Conservation (phyloP, 2,888 invertebrate species). For the Osmoderma eremita region DNA sequence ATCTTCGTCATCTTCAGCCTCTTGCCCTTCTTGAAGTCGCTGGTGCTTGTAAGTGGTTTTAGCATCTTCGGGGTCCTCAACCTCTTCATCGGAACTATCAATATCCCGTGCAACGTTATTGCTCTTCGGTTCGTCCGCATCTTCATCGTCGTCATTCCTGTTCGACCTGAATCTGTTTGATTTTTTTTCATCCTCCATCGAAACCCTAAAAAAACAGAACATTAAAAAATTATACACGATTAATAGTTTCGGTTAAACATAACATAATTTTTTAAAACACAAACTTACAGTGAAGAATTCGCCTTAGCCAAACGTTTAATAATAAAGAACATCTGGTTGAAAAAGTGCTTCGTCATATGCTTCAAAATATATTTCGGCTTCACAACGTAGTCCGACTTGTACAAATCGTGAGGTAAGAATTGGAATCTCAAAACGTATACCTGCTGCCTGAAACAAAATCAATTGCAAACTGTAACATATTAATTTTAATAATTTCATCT, state of each 20-base stretch:
- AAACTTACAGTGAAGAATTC: slow-evolving; percentile 65
- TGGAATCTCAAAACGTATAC: slow-evolving; percentile 76
- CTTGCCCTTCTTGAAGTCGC: slow-evolving; percentile 64
- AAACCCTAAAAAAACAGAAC: slow-evolving; percentile 28
- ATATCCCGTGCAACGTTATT: slow-evolving; percentile 57
- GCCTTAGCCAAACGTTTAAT: slow-evolving; percentile 71
- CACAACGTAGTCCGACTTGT: slow-evolving; percentile 77
- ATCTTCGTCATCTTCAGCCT: slow-evolving; percentile 63
- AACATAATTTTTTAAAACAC: not conserved
- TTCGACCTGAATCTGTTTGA: slow-evolving; percentile 51
- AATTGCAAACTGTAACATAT: no score
- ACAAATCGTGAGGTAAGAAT: slow-evolving; percentile 79
- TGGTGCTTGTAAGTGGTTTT: slow-evolving; percentile 60
- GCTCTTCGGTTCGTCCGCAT: slow-evolving; percentile 52
- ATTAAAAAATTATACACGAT: not conserved
- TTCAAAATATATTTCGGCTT: slow-evolving; percentile 76
- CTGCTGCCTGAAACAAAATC: no score
- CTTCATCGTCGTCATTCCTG: slow-evolving; percentile 59
- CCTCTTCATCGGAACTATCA: slow-evolving; percentile 75
- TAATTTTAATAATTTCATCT: no score
- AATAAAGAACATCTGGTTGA: slow-evolving; percentile 72
- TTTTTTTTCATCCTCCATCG: slow-evolving; percentile 59
- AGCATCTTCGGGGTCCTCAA: slow-evolving; percentile 68
- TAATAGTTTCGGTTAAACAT: not conserved
- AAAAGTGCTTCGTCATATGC: slow-evolving; percentile 79